A percentile compares a stretch with the other conserved stretches of the same genome.
These are phyloP conservation scores for Takifugu rubripes DNA, from an alignment of 2,797 vertebrate species.

Conservation along the genomic window DNA sequence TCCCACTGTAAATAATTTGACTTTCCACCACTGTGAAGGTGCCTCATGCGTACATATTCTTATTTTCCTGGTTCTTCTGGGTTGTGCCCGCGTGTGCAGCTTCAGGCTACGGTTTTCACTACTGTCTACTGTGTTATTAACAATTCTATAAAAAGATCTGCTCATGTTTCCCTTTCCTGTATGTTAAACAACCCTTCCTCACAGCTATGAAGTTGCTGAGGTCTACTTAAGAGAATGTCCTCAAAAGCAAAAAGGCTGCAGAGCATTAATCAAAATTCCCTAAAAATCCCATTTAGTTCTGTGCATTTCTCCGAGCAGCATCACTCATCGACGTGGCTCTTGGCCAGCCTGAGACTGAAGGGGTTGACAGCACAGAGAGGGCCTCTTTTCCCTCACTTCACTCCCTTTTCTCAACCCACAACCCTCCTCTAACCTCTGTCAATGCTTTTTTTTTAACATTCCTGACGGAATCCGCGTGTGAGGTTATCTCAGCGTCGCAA, in stretches of 20 bases:
- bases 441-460: slow-evolving; percentile 29
- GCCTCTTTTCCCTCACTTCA: slow-evolving; percentile 39
- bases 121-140: slow-evolving; percentile 76
- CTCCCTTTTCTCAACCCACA: slow-evolving; percentile 38
- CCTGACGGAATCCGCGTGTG: too few species aligned
- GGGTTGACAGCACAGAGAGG: slow-evolving; percentile 43
- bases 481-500: too few species aligned
- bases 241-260: slow-evolving; percentile 33
- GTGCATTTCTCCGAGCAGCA: slow-evolving; percentile 62
- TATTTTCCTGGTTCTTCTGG: slow-evolving; percentile 55
- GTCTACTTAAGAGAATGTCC: slow-evolving; percentile 35
- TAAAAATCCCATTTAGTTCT: slow-evolving; percentile 51
- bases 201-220: slow-evolving; percentile 30
- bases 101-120: slow-evolving; percentile 70
- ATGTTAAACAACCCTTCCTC: slow-evolving; percentile 54
- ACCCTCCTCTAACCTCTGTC: slow-evolving; percentile 34
- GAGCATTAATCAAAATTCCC: slow-evolving; percentile 58
- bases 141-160: slow-evolving; percentile 75
- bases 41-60: too few species aligned
- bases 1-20: too few species aligned
- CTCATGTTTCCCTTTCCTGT: slow-evolving; percentile 71
- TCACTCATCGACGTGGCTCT: slow-evolving; percentile 60
- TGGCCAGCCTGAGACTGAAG: slow-evolving; percentile 55
- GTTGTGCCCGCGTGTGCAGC: slow-evolving; percentile 68
- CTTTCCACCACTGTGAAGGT: not conserved